Evolutionary conservation across 2,888 invertebrate species (phyloP), one percentile per base, ranked within the genome.

Genomic region (Colletes collaris): DNA sequence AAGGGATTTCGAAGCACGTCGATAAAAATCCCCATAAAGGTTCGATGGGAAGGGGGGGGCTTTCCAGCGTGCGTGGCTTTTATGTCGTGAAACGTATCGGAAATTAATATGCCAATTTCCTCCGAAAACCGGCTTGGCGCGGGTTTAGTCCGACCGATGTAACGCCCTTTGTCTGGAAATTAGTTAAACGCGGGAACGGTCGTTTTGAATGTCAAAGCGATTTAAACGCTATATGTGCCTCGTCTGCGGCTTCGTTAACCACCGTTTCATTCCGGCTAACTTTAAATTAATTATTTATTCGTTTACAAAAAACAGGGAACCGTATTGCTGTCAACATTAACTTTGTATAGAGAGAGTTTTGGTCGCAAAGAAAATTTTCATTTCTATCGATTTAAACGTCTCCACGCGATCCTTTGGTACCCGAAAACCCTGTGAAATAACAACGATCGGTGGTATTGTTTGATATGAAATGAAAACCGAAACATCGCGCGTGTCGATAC

Each of bases 111-210:
- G 79, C 79, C 79, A 79, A 79, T 79, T 79, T 68, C 64, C 72
- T 63, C 19, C 65, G 70, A 60, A 73, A 67, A 83, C 77, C 70
- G 55, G 75, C 75, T 19, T 59, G 66, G 44, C 44, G 35, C 67
- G 58, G 35, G 40, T 19, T 67, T 68, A 19, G 56, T 68, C 63
- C 59, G 66, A 19, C 52, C 44, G 64, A 58, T 70, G 73, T 56
- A 68, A 67, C 67, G n/a, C 56, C 72, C 67, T 77, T 85, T 86
- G 78, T 83, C 35, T 64, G 83, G 27, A 76, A 81, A 85, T 81
- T 83, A 86, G 78, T 75, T 64, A 59, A 59, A 70, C 37, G 58
- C 50, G 71, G 68, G 35, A 49, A 58, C 77, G 59, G 58, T 40
- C 63, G 78, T 81, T 72, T 70, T 70, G 72, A 81, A 72, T 76